phyloP scores from a whole-genome alignment of 2,113 vertebrate genomes.

The Cololabis saira region DNA sequence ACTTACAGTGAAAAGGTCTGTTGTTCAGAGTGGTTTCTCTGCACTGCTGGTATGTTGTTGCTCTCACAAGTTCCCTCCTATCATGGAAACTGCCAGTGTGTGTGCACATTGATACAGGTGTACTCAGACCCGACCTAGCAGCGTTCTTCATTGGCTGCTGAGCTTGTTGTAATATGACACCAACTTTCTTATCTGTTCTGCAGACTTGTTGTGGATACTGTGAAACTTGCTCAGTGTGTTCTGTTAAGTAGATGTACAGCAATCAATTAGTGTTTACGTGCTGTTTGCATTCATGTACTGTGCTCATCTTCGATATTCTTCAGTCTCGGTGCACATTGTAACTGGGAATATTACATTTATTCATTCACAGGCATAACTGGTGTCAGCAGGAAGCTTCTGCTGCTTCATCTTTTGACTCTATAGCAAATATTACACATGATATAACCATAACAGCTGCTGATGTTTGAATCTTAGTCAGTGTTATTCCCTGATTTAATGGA shows the following conservation, averaged over 20 bases:
- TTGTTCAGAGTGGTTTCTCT: constrained; percentile 24
- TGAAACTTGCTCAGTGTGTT: constrained; percentile 19
- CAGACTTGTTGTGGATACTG: constrained; percentile 15
- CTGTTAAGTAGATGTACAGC: constrained; percentile 13
- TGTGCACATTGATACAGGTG: constrained; percentile 70
- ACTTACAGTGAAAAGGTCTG: constrained; percentile 59
- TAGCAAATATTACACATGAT: no score
- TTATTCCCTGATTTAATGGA: no score
- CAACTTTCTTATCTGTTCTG: constrained; percentile 47
- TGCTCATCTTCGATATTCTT: constrained; percentile 6
- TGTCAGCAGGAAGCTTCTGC: no score
- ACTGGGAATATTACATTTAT: constrained; percentile 3
- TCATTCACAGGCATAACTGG: no score
- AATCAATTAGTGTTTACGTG: constrained; percentile 4
- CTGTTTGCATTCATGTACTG: constrained; percentile 19
- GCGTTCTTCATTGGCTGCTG: constrained; percentile 68
- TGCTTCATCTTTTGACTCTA: no score
- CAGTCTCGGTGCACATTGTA: background rate
- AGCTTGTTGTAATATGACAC: constrained; percentile 72
- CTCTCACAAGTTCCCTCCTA: constrained; percentile 57
- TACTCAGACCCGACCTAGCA: constrained; percentile 44
- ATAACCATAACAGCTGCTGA: no score
- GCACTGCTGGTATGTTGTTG: constrained; percentile 53
- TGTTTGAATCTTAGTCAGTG: no score
- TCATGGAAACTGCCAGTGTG: constrained; percentile 58